Evolutionary conservation across 30 jellyfish, hydroid and myxozoan genomes (phyloP), one percentile per base, ranked within the genome.

Genomic region (Chironex yamaguchii): DNA sequence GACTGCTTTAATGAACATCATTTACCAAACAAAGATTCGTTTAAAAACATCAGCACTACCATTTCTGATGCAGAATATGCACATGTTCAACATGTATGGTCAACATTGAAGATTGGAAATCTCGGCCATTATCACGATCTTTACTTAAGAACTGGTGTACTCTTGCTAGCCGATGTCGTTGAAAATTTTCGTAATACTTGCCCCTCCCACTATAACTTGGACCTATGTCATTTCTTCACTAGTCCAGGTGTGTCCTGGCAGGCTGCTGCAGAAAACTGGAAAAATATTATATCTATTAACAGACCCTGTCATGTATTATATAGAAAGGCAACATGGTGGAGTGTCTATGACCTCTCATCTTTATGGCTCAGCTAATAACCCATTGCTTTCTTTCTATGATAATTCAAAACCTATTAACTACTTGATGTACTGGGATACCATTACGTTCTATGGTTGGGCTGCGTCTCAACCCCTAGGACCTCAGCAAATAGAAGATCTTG

Each of bases 181-280:
- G 81, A 75, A 32, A 32, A 48, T 24, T 75, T 75, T 32, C 23
- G 87, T 23, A 49, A 50, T 2, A 58, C 26, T 9, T 71, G 85
- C 85, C 75, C 4, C 27, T 28, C 14, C 1, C 58, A 1, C 30
- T 75, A 75, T 36, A 14, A 24, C 1, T 50, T 75, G 84, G 85
- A 75, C 50, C 88, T 85, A 13, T 12, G 42, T 29, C 84, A 58
- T 29, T 75, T 13, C 62, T 75, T 0, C 42, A 75, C 87, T 14
- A 6, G 81, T n/a, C 88, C 88, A 13, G 88, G 88, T 20, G 25
- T 75, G 21, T 29, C 88, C 11, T 75, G 80, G 80, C n/a, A 71
- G 81, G 81, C 81, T 3, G 33, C 31, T 9, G 9, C 58, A 17
- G 17, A 42, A 42, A 17, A 33, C 14, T 17, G 85, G 21, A 3